phyloP scores from a whole-genome alignment of 2,797 vertebrate genomes.

The Argyrosomus regius region DNA sequence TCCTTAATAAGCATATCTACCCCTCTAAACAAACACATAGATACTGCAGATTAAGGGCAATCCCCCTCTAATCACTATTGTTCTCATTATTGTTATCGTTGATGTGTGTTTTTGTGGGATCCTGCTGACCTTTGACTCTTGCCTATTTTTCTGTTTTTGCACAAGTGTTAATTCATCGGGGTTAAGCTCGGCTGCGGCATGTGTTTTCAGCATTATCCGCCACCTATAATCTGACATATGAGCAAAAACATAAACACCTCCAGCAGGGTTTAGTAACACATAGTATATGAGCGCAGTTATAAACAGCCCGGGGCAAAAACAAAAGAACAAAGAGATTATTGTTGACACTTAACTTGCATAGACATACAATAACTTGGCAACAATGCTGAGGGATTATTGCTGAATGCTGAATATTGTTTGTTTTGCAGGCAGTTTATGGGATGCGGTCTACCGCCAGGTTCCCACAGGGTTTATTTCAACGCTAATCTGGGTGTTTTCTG shows the following conservation, averaged over 20 bases:
- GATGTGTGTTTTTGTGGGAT: constrained; percentile 24
- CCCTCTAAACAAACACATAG: constrained; percentile 55
- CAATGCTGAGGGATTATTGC: constrained; percentile 15
- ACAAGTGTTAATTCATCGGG: constrained; percentile 37
- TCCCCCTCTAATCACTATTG: constrained; percentile 68
- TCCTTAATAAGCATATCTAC: constrained; percentile 55
- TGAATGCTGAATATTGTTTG: constrained; percentile 7
- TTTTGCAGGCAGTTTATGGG: constrained; percentile 27
- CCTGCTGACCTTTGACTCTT: constrained; percentile 21
- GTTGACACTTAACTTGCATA: constrained; percentile 32
- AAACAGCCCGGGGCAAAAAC: constrained; percentile 44
- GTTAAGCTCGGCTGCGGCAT: constrained; percentile 46
- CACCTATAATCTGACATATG: constrained; percentile 65
- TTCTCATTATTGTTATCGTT: constrained; percentile 56
- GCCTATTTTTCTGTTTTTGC: constrained; percentile 55
- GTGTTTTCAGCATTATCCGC: constrained; percentile 65
- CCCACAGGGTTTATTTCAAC: constrained; percentile 35
- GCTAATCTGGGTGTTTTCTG: constrained; percentile 24
- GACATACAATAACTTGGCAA: constrained; percentile 11
- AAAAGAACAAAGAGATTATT: constrained; percentile 49
- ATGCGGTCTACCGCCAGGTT: constrained; percentile 9
- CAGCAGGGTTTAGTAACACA: constrained; percentile 34
- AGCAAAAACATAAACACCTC: constrained; percentile 66
- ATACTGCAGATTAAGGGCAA: constrained; percentile 72
- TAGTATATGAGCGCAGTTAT: neutral